phyloP scores from a whole-genome alignment of 2,797 vertebrate genomes.

The Arremon aurantiirostris region DNA sequence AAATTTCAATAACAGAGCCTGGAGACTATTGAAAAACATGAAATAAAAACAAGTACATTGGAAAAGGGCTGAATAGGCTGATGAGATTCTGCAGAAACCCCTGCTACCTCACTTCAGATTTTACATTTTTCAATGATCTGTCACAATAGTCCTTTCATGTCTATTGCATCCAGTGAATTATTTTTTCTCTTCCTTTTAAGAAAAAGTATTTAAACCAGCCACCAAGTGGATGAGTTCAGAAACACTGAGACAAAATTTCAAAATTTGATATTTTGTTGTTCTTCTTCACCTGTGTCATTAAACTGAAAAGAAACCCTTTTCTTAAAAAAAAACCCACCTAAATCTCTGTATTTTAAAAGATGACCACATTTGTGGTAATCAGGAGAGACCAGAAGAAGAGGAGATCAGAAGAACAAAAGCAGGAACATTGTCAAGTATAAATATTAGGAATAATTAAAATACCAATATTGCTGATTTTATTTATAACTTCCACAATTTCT shows the following conservation, averaged over 20 bases:
- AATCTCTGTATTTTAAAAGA: neutral
- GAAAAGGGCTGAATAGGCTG: neutral
- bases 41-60: neutral
- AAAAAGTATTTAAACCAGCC: neutral
- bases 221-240: neutral
- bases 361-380: neutral
- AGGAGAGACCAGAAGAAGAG: neutral
- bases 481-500: neutral
- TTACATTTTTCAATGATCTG: neutral
- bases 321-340: neutral
- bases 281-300: neutral
- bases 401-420: neutral
- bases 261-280: neutral
- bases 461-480: neutral
- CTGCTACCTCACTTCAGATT: neutral
- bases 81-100: neutral
- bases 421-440: neutral
- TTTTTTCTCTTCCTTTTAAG: neutral
- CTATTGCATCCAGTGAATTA: neutral
- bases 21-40: neutral
- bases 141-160: neutral
- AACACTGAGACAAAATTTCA: neutral
- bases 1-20: neutral
- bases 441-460: neutral
- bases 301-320: neutral